Evolutionary conservation across 2,113 vertebrate genomes (phyloP).

Genomic region (Podiceps cristatus): DNA sequence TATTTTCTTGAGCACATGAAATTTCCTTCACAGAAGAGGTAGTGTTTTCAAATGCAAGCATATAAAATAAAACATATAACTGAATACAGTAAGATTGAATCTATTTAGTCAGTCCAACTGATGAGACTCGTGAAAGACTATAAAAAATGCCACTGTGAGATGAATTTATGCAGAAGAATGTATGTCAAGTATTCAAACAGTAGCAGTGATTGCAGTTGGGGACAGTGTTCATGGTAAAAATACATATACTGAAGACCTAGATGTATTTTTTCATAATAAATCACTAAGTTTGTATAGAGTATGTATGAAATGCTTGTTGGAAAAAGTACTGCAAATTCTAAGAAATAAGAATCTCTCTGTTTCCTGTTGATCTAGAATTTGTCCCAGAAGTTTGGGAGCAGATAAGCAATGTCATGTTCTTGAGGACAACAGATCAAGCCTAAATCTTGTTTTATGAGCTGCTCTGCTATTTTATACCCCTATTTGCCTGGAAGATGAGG

Average conservation of each 20-base stretch:
- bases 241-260: background rate
- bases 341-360: background rate
- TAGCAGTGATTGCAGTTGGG: background rate
- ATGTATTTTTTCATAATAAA: background rate
- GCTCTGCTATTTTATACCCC: background rate
- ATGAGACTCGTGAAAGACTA: background rate
- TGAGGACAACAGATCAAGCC: background rate
- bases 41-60: background rate
- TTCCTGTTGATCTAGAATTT: background rate
- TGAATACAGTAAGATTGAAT: background rate
- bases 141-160: background rate
- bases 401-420: background rate
- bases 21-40: background rate
- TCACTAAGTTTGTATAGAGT: background rate
- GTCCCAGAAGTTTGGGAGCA: background rate
- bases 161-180: background rate
- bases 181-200: background rate
- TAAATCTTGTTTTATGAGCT: background rate
- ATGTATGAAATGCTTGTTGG: background rate
- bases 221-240: background rate
- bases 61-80: background rate
- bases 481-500: background rate
- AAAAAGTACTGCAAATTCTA: background rate
- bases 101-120: background rate
- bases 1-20: background rate